Percentiles rank a stretch among this genome's conserved stretches.
These are phyloP conservation scores for Atlantisia rogersi DNA, from an alignment of 2,113 vertebrate species.

Conservation along the genomic window DNA sequence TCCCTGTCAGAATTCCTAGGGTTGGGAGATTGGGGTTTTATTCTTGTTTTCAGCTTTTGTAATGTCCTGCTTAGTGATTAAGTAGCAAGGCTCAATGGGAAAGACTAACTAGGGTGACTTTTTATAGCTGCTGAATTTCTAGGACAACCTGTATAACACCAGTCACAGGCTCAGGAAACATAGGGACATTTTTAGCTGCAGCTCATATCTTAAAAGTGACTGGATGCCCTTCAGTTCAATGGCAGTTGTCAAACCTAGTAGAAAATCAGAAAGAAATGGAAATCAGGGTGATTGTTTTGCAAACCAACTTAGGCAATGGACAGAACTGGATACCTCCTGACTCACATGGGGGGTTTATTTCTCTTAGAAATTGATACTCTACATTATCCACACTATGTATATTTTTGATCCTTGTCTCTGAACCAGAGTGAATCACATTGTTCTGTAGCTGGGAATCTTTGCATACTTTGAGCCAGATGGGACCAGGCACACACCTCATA, in stretches of 20 bases:
- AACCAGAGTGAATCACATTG: background rate
- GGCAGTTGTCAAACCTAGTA: background rate
- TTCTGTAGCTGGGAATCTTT: background rate
- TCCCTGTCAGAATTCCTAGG: background rate
- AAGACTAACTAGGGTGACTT: background rate
- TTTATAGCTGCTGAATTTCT: conserved; percentile 7
- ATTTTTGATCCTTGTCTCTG: background rate
- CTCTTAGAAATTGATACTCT: background rate
- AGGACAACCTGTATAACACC: background rate
- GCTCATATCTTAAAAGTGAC: background rate
- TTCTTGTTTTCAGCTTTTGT: background rate
- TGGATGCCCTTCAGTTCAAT: background rate
- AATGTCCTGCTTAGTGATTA: background rate
- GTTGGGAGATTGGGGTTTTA: fast-evolving
- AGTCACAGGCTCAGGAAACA: background rate
- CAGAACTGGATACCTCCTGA: background rate
- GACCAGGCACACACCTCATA: background rate
- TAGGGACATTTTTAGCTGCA: background rate
- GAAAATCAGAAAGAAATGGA: background rate
- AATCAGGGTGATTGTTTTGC: background rate
- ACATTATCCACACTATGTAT: background rate
- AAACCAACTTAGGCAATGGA: background rate
- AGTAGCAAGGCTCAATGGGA: background rate
- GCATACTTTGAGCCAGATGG: background rate
- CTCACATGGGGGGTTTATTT: background rate